Evolutionary conservation across 2,888 invertebrate species (phyloP), one percentile per base, ranked within the genome.

Genomic region (Malthinus seriepunctatus): DNA sequence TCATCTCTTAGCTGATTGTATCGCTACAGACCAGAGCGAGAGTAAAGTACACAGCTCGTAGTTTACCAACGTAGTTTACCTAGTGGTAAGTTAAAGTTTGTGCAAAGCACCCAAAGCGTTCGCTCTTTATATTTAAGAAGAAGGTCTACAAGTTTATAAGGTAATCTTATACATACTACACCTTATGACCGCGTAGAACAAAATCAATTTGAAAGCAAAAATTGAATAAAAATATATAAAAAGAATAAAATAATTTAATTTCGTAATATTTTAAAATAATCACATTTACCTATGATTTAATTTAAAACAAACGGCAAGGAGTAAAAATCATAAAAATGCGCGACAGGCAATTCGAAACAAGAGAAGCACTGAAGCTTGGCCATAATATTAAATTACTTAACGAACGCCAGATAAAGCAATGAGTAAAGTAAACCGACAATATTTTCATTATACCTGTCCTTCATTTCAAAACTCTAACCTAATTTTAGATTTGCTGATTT

Each of bases 331-430:
- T 62, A 64, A 67, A 68, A 66, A 63, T 68, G 68, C 65, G 60
- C 56, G 54, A 60, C 63, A 56, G 67, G 69, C 68, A 66, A 67
- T 56, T 61, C 56, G 61, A 51, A 49, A 61, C 53, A 53, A 56
- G 52, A 45, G 50, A 61, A 61, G 62, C 69, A 68, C 62, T 67
- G 66, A 66, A 69, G 69, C 71, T 65, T 69, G 67, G 66, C 66
- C 59, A 71, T 72, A 71, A 74, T 76, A 76, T 76, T 76, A 75
- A 75, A 75, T 76, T 76, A 75, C 73, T 74, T 75, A 76, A 76
- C 75, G 75, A 76, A 75, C 73, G 68, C 65, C 69, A 72, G 71
- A 73, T 72, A 71, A 72, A 69, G 70, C 71, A 73, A 74, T 74
- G 73, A 71, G 68, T 73, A 73, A 70, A 72, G 75, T 71, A 76